Evolutionary conservation across 2,113 vertebrate species (phyloP).

Genomic region (Mobula hypostoma): DNA sequence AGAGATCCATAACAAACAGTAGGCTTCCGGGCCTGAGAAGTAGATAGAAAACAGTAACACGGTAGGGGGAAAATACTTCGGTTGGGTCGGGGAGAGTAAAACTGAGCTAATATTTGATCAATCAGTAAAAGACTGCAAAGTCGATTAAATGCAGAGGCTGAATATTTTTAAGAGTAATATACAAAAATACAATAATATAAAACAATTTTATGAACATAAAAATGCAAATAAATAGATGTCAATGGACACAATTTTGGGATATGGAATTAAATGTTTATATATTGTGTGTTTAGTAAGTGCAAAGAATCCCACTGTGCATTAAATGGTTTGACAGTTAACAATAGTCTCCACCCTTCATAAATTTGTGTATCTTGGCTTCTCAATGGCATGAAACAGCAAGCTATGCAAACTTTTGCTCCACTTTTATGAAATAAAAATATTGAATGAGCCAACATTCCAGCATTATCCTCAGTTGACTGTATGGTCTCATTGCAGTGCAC

Average conservation of each 20-base stretch:
- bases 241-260: too few species aligned
- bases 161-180: neutral
- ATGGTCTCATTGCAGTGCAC: neutral
- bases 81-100: neutral
- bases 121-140: neutral
- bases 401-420: neutral
- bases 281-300: too few species aligned
- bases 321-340: neutral
- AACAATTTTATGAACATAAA: too few species aligned
- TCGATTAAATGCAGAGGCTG: neutral
- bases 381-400: neutral
- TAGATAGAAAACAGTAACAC: neutral
- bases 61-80: neutral
- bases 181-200: neutral
- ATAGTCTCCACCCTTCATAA: neutral
- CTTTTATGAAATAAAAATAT: conserved; percentile 33
- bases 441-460: neutral
- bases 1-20: neutral
- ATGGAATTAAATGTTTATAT: too few species aligned
- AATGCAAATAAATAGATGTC: too few species aligned
- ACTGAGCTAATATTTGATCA: neutral
- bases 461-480: neutral
- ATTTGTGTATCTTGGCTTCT: conserved; percentile 11
- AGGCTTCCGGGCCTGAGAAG: neutral
- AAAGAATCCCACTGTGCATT: neutral